These are phyloP conservation scores for Nyctalus aviator DNA, from an alignment of 2,797 vertebrate species.

Conservation along the genomic window DNA sequence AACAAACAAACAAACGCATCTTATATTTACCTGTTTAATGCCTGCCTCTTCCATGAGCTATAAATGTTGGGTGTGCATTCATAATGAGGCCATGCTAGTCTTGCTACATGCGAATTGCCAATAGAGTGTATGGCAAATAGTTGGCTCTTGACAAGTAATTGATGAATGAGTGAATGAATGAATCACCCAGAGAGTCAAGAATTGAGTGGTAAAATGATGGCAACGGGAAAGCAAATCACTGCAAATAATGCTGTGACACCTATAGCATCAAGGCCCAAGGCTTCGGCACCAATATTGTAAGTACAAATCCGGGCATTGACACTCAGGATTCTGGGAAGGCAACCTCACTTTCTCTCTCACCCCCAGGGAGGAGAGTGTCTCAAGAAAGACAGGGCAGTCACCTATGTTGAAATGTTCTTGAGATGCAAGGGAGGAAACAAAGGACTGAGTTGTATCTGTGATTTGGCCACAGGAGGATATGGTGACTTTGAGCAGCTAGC, in stretches of 20 bases:
- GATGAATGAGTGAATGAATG: background rate
- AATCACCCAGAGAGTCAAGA: background rate
- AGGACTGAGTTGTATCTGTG: background rate
- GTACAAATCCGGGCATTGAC: background rate
- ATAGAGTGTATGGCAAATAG: background rate
- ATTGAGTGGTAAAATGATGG: background rate
- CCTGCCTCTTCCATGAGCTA: background rate
- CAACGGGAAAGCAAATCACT: background rate
- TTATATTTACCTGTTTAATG: background rate
- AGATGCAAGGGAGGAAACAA: background rate
- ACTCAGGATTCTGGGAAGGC: background rate
- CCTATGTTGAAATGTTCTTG: background rate
- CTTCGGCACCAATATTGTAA: background rate
- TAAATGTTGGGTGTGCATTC: too few relatives aligned
- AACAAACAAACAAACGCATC: background rate
- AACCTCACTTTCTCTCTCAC: background rate
- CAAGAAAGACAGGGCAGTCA: background rate
- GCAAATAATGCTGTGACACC: accelerated
- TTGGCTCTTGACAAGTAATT: background rate
- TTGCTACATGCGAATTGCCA: background rate
- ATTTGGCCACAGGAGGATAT: background rate
- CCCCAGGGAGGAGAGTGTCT: background rate
- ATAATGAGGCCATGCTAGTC: background rate
- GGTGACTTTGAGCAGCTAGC: background rate
- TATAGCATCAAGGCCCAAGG: background rate